These are phyloP conservation scores for Acanthurus leucopareius DNA, from an alignment of 2,797 vertebrate genomes.

Conservation along the genomic window DNA sequence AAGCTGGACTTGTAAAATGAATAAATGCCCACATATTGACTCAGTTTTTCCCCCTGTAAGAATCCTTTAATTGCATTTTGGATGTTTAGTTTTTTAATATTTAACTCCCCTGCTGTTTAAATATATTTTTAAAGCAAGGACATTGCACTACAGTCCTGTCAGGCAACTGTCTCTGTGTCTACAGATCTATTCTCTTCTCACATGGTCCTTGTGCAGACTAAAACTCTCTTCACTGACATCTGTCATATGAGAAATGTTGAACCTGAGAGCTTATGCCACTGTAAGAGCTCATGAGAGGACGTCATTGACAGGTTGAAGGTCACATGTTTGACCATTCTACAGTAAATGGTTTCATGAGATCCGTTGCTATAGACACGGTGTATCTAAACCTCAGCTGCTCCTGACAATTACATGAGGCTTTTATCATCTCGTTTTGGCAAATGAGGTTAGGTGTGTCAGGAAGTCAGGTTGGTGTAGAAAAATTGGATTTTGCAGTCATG, in stretches of 20 bases:
- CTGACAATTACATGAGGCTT: slow-evolving; percentile 33
- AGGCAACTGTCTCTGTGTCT: background rate
- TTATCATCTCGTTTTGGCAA: slow-evolving; percentile 38
- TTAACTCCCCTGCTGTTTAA: slow-evolving; percentile 10
- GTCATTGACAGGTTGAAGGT: slow-evolving; percentile 48
- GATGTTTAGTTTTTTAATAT: slow-evolving; percentile 37
- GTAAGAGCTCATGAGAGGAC: slow-evolving; percentile 27
- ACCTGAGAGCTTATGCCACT: slow-evolving; percentile 61
- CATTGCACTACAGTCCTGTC: background rate
- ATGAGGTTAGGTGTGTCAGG: slow-evolving; percentile 32
- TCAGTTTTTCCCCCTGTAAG: slow-evolving; percentile 17
- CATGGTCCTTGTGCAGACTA: slow-evolving; percentile 28
- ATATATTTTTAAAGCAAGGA: slow-evolving; percentile 3
- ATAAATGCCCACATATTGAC: slow-evolving; percentile 51
- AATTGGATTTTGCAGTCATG: slow-evolving; percentile 40
- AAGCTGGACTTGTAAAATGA: slow-evolving; percentile 37
- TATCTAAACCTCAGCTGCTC: slow-evolving; percentile 21
- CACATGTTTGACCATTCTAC: background rate
- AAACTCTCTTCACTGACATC: slow-evolving; percentile 60
- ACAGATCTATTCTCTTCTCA: slow-evolving; percentile 20
- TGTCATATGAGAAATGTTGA: slow-evolving; percentile 68
- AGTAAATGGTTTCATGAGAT: slow-evolving; percentile 8
- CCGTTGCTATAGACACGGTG: background rate
- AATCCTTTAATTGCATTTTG: slow-evolving; percentile 39
- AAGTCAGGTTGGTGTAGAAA: slow-evolving; percentile 39